Evolutionary conservation across 2,888 invertebrate genomes (phyloP), one percentile per base, ranked within the genome.

Genomic region (Helleia helle): DNA sequence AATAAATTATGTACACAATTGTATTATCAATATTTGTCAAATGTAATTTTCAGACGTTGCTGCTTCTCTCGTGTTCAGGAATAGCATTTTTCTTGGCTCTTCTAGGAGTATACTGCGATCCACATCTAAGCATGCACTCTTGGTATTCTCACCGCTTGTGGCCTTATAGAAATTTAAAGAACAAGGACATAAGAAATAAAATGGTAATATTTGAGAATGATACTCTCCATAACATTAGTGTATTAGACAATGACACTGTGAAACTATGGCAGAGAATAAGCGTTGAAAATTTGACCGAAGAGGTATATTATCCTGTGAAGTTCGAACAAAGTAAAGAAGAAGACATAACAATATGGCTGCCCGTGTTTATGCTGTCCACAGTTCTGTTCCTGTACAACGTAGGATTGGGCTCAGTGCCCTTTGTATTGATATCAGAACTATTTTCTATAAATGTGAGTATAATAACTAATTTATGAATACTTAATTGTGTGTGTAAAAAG

Each of bases 351-450:
- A 58, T 81, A 38, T 76, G 76, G 70, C 60, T 72, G 4, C 79
- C 83, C 1, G 66, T 77, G n/a, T 55, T 69, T 17, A 46, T 84
- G 50, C 44, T 84, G 37, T 84, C 84, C 1, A 40, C 67, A 37
- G 70, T 74, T 36, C 49, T 83, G 27, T 84, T 84, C 54, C 55
- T 84, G 43, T 84, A 79, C 52, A 84, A 84, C 43, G 70, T 83
- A 36, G 84, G 84, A 31, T 60, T 84, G 52, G 84, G 84, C 46
- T 81, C 84, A 6, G 76, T 84, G 63, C 84, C 84, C 67, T 83
- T 71, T 52, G 80, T 84, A 18, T 59, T 84, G 42, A 68, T 81
- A 43, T 71, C 81, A 14, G 84, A 84, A 38, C 48, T 83, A 40
- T 84, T 84, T 65, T 57, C 73, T 28, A 64, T 75, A 8, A 72